Percentiles rank a stretch among this genome's conserved stretches.
Conservation (phyloP, 2,797 vertebrate genomes). For the Microctenopoma lineatum region DNA sequence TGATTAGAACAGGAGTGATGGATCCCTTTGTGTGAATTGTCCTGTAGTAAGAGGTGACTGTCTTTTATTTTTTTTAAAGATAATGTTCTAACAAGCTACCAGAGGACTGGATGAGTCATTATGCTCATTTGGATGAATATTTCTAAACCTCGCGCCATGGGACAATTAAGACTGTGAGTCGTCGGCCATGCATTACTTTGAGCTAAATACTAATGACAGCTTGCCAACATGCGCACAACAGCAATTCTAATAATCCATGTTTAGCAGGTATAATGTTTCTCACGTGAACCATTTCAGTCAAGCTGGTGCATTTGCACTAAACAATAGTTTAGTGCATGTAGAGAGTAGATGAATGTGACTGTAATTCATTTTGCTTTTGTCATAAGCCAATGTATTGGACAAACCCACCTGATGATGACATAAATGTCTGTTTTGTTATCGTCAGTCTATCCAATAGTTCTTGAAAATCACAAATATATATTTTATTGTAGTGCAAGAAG, state of each 20-base stretch:
- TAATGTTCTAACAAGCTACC: not conserved
- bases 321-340: too few relatives aligned
- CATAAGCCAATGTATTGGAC: too few relatives aligned
- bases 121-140: not conserved
- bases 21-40: not conserved
- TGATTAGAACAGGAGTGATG: not conserved
- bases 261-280: not conserved
- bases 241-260: not conserved
- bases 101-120: not conserved
- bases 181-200: not conserved
- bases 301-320: not conserved
- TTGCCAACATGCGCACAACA: not conserved
- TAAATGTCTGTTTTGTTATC: too few relatives aligned
- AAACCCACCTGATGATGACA: too few relatives aligned
- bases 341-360: too few relatives aligned
- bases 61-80: not conserved
- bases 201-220: not conserved
- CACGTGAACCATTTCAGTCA: not conserved
- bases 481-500: not conserved
- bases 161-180: not conserved
- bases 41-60: not conserved
- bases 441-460: too few relatives aligned
- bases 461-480: not conserved
- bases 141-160: not conserved
- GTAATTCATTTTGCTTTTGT: too few relatives aligned